These are phyloP conservation scores for Danaus melanippus DNA, from an alignment of 1,140 invertebrate genomes.

Conservation along the genomic window DNA sequence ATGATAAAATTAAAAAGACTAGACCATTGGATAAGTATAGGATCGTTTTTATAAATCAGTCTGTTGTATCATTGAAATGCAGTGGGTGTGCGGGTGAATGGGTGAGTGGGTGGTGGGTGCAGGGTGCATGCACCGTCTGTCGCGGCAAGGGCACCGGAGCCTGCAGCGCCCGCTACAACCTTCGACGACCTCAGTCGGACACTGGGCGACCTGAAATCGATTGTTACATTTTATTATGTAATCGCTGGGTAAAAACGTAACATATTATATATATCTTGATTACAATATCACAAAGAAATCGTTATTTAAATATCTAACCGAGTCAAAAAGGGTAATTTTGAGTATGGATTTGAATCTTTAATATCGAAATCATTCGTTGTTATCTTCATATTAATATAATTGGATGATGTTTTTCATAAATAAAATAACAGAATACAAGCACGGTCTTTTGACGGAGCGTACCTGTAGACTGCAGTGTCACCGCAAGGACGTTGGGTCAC, in stretches of 20 bases:
- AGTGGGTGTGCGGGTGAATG: neutral
- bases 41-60: neutral
- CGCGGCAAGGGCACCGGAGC: constrained; percentile 47
- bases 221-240: neutral
- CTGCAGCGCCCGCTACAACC: constrained; percentile 43
- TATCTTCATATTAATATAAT: neutral
- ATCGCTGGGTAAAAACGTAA: too few species aligned
- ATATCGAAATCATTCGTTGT: too few species aligned
- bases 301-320: too few species aligned
- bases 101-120: constrained; percentile 21
- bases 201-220: constrained; percentile 19
- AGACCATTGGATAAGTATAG: constrained; percentile 5
- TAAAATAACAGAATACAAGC: constrained; percentile 6
- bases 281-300: too few species aligned
- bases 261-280: too few species aligned
- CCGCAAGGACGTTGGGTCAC: constrained; percentile 33
- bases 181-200: constrained; percentile 21
- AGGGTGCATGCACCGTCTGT: constrained; percentile 53
- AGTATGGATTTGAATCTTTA: too few species aligned
- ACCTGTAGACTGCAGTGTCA: constrained; percentile 21
- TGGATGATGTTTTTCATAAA: neutral
- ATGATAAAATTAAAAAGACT: constrained; percentile 4
- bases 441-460: constrained; percentile 16
- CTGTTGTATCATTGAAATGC: constrained; percentile 1
- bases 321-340: too few species aligned